These are phyloP conservation scores for Mythimna loreyi DNA, from an alignment of 2,888 invertebrate genomes.

Conservation along the genomic window DNA sequence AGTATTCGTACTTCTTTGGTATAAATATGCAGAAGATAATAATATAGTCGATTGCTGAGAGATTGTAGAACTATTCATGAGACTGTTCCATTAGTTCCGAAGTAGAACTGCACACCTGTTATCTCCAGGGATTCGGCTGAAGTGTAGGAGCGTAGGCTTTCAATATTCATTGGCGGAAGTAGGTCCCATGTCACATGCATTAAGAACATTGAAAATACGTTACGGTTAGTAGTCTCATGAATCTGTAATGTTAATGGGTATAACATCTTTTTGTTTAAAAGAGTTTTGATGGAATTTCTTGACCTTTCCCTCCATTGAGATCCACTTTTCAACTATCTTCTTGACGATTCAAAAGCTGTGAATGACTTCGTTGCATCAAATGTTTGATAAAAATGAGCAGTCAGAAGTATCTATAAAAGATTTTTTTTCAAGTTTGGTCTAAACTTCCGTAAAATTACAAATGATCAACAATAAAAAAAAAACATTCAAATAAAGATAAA, in stretches of 20 bases:
- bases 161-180: constrained; percentile 8
- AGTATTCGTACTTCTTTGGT: constrained; percentile 9
- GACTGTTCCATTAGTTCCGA: not conserved
- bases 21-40: constrained; percentile 30
- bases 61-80: constrained; percentile 36
- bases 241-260: not conserved
- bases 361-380: not conserved
- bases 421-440: no score
- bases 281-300: not conserved
- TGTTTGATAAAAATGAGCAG: not conserved
- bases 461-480: no score
- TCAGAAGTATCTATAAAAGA: no score
- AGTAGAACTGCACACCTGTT: constrained; percentile 2
- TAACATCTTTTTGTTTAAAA: not conserved
- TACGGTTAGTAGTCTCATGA: not conserved
- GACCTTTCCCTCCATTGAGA: not conserved
- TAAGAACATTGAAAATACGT: not conserved
- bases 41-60: constrained; percentile 2
- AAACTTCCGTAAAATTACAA: no score
- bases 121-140: not conserved
- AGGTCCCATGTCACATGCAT: not conserved
- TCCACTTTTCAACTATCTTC: no score
- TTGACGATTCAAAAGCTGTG: not conserved
- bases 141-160: not conserved
- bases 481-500: no score